These are phyloP conservation scores for Drosophila melanosoma DNA, from an alignment of 2,888 invertebrate species.

Conservation along the genomic window DNA sequence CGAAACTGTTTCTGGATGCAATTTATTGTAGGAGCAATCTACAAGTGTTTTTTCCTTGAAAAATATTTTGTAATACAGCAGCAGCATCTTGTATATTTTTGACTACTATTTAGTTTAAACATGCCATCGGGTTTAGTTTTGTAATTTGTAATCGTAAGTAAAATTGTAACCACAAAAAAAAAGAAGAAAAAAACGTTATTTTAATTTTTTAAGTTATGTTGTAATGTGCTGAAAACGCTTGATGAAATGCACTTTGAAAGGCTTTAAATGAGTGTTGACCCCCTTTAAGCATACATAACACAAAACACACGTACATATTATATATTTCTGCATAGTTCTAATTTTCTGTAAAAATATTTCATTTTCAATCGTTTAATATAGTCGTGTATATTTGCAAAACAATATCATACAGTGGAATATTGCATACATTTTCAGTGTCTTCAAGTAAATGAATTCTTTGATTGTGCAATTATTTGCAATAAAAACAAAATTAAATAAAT, in stretches of 20 bases:
- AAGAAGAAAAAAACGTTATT: slow-evolving; percentile 64
- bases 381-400: slow-evolving; percentile 34
- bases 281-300: slow-evolving; percentile 35
- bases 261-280: slow-evolving; percentile 54
- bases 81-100: slow-evolving; percentile 66
- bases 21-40: slow-evolving; percentile 41
- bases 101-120: slow-evolving; percentile 71
- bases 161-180: slow-evolving; percentile 37
- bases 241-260: slow-evolving; percentile 57
- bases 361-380: slow-evolving; percentile 13
- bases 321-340: slow-evolving; percentile 31
- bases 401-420: slow-evolving; percentile 36
- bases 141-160: slow-evolving; percentile 54
- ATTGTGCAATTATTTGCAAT: slow-evolving; percentile 74
- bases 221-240: slow-evolving; percentile 66
- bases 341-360: slow-evolving; percentile 25
- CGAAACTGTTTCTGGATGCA: slow-evolving; percentile 49
- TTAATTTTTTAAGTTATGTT: slow-evolving; percentile 72
- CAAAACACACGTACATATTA: slow-evolving; percentile 27
- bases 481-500: slow-evolving; percentile 46
- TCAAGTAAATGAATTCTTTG: slow-evolving; percentile 51
- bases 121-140: slow-evolving; percentile 75
- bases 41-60: slow-evolving; percentile 32
- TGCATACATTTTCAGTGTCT: slow-evolving; percentile 55
- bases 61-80: slow-evolving; percentile 45